Evolutionary conservation across 2,888 invertebrate species (phyloP).

Genomic region (Acrocera orbiculus): DNA sequence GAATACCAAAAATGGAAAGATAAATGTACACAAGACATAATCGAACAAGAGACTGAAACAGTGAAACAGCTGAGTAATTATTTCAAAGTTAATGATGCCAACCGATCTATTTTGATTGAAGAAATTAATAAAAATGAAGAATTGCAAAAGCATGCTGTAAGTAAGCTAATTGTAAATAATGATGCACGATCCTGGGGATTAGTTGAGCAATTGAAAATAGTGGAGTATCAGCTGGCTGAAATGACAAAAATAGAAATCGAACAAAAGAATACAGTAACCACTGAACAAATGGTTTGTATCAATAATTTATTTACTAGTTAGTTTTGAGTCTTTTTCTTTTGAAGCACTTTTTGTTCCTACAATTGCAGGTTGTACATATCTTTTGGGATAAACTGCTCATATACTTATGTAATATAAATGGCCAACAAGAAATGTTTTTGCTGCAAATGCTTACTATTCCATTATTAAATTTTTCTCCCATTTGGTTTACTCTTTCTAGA

Average conservation of each 20-base stretch:
- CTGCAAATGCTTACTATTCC: too few relatives aligned
- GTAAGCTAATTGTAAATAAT: slow-evolving; percentile 49
- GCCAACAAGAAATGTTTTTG: too few relatives aligned
- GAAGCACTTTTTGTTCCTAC: too few relatives aligned
- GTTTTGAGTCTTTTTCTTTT: too few relatives aligned
- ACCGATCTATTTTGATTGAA: slow-evolving; percentile 39
- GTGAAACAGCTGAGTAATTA: slow-evolving; percentile 40
- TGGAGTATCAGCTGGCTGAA: slow-evolving; percentile 51
- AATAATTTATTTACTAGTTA: neutral
- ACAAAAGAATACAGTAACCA: slow-evolving; percentile 44
- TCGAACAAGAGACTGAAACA: slow-evolving; percentile 47
- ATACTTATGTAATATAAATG: too few relatives aligned
- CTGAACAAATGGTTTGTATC: slow-evolving; percentile 42
- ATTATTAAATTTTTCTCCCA: too few relatives aligned
- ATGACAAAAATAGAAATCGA: slow-evolving; percentile 57
- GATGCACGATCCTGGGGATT: slow-evolving; percentile 61
- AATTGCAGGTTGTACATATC: too few relatives aligned
- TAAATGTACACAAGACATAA: slow-evolving; percentile 39
- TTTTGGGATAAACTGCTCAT: too few relatives aligned
- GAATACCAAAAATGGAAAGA: slow-evolving; percentile 41
- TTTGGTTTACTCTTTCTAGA: too few relatives aligned
- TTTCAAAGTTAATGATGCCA: too few relatives aligned
- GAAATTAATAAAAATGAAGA: slow-evolving; percentile 49
- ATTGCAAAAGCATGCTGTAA: slow-evolving; percentile 54
- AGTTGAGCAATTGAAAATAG: slow-evolving; percentile 53